Base-by-base conservation (phyloP, 2,113 vertebrate species). In the Gymnarchus niloticus region DNA sequence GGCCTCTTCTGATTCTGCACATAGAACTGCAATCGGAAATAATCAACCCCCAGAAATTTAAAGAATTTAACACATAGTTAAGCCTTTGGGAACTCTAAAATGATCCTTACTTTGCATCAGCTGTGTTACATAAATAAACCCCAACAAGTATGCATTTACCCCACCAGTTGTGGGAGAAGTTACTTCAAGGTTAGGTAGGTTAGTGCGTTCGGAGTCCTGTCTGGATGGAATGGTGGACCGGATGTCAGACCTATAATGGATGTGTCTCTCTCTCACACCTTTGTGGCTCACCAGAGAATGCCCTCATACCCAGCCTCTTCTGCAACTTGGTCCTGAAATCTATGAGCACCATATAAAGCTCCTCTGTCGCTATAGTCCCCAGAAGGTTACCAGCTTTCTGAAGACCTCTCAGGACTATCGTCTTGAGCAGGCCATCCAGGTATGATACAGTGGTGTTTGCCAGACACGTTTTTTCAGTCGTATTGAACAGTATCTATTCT, bases 401-500 rank as follows among this genome's bases (percentile, higher is more conserved):
- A 93, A 92, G 86, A 94, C 93, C 33, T 96, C 98, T 48, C 96
- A 97, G 86, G 93, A 91, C 89, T 99, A 97, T 92, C 95, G 96
- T 21, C 92, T 99, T 81, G 96, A 99, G 88, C 96, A 98, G 89
- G 94, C 97, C 84, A 94, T 98, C 90, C 94, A 97, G 92, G 98
- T 99, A 87, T 6, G 84, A 59, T 9, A 12, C 12, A 41, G 12
- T 23, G 52, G 52, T n/a, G n/a, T n/a, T n/a, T n/a, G n/a, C n/a
- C n/a, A n/a, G n/a, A n/a, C n/a, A n/a, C n/a, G n/a, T 57, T 33
- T 81, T 54, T 21, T 52, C 46, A 9, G 48, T 33, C 73, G n/a
- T n/a, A 78, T 6, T 48, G 8, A 37, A 37, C 19, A 78, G 37
- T 78, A 46, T 48, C 44, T 2, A 21, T 78, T 17, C 21, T 78